Percentiles rank a stretch among this genome's conserved stretches.
Evolutionary conservation across 1,140 invertebrate genomes (phyloP).

Genomic region (Hyles vespertilio): DNA sequence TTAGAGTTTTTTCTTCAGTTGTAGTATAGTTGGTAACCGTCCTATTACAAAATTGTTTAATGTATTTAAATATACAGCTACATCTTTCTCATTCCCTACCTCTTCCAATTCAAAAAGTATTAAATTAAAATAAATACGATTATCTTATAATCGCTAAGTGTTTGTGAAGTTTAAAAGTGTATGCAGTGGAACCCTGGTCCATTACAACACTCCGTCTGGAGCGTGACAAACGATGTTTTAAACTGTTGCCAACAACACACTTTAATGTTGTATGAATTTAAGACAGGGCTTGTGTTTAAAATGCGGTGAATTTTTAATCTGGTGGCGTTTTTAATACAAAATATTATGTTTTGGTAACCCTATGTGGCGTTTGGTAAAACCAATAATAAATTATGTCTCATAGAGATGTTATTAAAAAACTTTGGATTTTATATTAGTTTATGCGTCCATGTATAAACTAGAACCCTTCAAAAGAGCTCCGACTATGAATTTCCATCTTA

Average conservation of each 20-base stretch:
- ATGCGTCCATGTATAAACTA: too few relatives aligned
- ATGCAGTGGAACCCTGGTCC: conserved; percentile 54
- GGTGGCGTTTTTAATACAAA: background rate
- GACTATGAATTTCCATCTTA: too few relatives aligned
- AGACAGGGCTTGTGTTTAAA: too few relatives aligned
- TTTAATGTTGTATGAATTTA: too few relatives aligned
- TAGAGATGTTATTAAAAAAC: too few relatives aligned
- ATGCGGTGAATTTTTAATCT: background rate
- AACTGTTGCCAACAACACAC: conserved; percentile 60
- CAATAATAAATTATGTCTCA: background rate
- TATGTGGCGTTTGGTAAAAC: background rate
- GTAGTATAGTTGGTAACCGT: too few relatives aligned
- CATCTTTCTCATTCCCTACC: too few relatives aligned
- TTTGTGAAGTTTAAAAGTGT: conserved; percentile 55
- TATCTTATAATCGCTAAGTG: conserved; percentile 35
- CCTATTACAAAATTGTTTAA: too few relatives aligned
- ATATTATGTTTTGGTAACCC: background rate
- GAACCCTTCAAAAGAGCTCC: too few relatives aligned
- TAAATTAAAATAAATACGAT: conserved; percentile 48
- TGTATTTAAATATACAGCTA: too few relatives aligned
- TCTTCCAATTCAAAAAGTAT: background rate
- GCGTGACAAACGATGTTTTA: conserved; percentile 63
- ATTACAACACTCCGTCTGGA: conserved; percentile 51
- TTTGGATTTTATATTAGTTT: too few relatives aligned
- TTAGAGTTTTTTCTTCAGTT: too few relatives aligned